A percentile compares a stretch with the other conserved stretches of the same genome.
These are phyloP conservation scores for Amblyornis subalaris DNA, from an alignment of 2,113 vertebrate species.

Conservation along the genomic window DNA sequence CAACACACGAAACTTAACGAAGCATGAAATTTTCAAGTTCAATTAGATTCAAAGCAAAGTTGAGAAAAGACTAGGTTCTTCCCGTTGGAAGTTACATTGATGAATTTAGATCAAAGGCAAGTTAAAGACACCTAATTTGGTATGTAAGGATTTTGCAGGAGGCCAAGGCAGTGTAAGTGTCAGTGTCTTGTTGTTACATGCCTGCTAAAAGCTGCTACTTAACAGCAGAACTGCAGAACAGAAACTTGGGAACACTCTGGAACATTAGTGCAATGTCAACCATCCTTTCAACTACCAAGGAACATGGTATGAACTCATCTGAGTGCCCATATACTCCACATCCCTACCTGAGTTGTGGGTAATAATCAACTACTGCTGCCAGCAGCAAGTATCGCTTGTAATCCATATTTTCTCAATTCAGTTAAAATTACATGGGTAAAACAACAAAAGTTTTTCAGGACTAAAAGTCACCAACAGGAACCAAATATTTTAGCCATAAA, in stretches of 20 bases:
- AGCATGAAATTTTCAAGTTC: not conserved
- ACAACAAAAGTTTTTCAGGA: not conserved
- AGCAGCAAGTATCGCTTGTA: not conserved
- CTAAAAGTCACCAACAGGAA: not conserved
- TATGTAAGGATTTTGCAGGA: not conserved
- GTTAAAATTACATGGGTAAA: not conserved
- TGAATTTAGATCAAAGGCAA: not conserved
- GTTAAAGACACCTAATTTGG: not conserved
- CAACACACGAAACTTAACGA: not conserved
- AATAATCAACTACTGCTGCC: not conserved
- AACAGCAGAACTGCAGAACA: not conserved
- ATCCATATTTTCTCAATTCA: not conserved
- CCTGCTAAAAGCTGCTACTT: not conserved
- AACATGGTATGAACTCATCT: not conserved
- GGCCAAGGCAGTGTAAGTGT: not conserved
- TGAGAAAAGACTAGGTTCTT: not conserved
- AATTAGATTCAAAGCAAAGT: not conserved
- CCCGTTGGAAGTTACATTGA: not conserved
- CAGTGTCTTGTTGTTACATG: not conserved
- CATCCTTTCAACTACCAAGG: not conserved
- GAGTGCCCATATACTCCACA: not conserved
- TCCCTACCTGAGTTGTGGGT: not conserved
- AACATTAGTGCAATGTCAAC: not conserved
- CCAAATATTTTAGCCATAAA: not conserved
- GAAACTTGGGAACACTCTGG: not conserved